Base-by-base conservation (phyloP, 2,113 vertebrate species). In the Pomatorhinus ruficollis region DNA sequence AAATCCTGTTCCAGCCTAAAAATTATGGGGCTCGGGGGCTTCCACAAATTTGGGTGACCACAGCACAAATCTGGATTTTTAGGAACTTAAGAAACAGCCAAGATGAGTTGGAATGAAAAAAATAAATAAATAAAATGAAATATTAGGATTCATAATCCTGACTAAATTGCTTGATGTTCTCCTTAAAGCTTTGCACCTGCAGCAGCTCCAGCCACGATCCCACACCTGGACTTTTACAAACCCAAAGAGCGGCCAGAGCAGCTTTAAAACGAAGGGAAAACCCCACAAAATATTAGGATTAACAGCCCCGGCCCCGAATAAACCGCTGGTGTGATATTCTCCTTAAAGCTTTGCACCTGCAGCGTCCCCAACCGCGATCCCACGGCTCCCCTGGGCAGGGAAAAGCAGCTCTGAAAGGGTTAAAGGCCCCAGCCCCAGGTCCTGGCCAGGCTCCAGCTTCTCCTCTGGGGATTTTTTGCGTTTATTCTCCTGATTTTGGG, bases 241-340 rank as follows among this genome's bases (percentile, higher is more conserved):
- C 9, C 33, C 33, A 2, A 11, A 39, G 39, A 63, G 7, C n/a
- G 11, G 40, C 42, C 40, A 22, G 40, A 33, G 45, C 19, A 19
- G 40, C 33, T 24, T 15, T 6, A 20, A 20, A 66, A 19, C 0
- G 4, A 12, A 15, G 40, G 40, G 1, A 7, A 54, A 79, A 79
- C 44, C 6, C 39, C 49, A 25, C 14, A 9, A 6, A 15, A 45
- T 54, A 2, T 4, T 4, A 0, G 61, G 50, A 37, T 45, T 10
- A 4, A 15, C 1, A 10, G 40, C 61, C 4, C 8, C 10, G 7
- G 17, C 28, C 35, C 74, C 1, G 15, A 4, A 3, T 3, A 4
- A 45, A 19, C 5, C 1, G 11, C 49, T 7, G 49, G 20, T 12
- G 50, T 8, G 77, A 80, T 9, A 12, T 37, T 37, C 27, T 3